Conservation (phyloP, 2,888 invertebrate species). For the Nomada ruficornis region DNA sequence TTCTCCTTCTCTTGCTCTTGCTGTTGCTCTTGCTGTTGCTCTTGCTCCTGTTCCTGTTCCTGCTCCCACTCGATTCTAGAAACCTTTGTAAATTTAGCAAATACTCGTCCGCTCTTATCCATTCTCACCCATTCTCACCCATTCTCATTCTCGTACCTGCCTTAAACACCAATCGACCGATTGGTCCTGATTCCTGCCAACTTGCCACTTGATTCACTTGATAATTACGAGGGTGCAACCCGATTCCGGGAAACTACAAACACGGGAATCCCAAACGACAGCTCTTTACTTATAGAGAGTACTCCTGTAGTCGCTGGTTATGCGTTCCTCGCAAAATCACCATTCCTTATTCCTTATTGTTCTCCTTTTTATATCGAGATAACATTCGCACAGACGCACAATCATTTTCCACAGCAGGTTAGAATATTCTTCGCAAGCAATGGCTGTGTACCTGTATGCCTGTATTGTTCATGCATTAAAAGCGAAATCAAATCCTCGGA, state of each 20-base stretch:
- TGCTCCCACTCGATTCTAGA: too few relatives aligned
- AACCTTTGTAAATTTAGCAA: too few relatives aligned
- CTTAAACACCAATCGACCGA: too few relatives aligned
- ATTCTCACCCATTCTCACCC: too few relatives aligned
- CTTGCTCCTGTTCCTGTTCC: too few relatives aligned
- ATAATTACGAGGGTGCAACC: neutral
- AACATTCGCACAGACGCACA: slow-evolving; percentile 76
- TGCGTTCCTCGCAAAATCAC: slow-evolving; percentile 25
- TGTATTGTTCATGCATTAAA: slow-evolving; percentile 31
- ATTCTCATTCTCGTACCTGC: too few relatives aligned
- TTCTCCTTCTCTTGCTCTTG: too few relatives aligned
- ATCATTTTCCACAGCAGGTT: slow-evolving; percentile 76
- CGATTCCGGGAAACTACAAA: neutral
- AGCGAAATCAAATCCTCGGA: slow-evolving; percentile 34
- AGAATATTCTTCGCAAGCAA: slow-evolving; percentile 63
- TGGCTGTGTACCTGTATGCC: slow-evolving; percentile 52
- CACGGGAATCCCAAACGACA: neutral
- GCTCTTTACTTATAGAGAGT: neutral
- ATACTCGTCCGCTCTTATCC: too few relatives aligned
- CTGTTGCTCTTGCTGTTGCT: too few relatives aligned
- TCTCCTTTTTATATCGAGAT: slow-evolving; percentile 68
- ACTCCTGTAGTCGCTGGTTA: slow-evolving; percentile 10
- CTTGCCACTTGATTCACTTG: too few relatives aligned
- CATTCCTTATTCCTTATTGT: slow-evolving; percentile 64
- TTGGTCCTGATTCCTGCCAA: too few relatives aligned